Conservation (phyloP, 2,888 invertebrate genomes). For the Oligia fasciuncula region DNA sequence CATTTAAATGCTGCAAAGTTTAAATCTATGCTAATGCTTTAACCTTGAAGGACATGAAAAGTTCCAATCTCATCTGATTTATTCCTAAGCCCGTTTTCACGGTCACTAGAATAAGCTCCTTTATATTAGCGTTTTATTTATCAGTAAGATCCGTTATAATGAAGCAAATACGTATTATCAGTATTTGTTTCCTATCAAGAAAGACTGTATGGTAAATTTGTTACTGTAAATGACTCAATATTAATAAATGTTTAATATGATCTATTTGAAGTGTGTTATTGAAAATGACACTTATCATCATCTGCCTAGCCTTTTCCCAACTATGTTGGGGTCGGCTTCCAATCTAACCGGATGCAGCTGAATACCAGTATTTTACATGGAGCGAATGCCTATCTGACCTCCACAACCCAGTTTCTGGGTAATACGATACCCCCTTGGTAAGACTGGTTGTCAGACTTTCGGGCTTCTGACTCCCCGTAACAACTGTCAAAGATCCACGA, state of each 20-base stretch:
- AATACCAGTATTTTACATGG: too few species aligned
- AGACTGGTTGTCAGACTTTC: too few species aligned
- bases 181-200: too few species aligned
- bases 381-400: too few species aligned
- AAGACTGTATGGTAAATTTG: not conserved
- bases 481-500: too few species aligned
- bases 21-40: constrained; percentile 25
- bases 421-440: too few species aligned
- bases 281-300: not conserved
- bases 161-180: not conserved
- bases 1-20: constrained; percentile 72
- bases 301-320: too few species aligned
- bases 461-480: too few species aligned
- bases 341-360: too few species aligned
- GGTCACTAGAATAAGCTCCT: not conserved
- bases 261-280: not conserved
- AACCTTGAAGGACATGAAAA: constrained; percentile 41
- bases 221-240: not conserved
- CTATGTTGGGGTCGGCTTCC: too few species aligned
- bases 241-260: not conserved
- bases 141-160: not conserved
- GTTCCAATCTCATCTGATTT: constrained; percentile 16
- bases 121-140: not conserved
- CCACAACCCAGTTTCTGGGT: too few species aligned
- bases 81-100: not conserved